Conservation (phyloP, 2,113 vertebrate species). For the Etia nguti region DNA sequence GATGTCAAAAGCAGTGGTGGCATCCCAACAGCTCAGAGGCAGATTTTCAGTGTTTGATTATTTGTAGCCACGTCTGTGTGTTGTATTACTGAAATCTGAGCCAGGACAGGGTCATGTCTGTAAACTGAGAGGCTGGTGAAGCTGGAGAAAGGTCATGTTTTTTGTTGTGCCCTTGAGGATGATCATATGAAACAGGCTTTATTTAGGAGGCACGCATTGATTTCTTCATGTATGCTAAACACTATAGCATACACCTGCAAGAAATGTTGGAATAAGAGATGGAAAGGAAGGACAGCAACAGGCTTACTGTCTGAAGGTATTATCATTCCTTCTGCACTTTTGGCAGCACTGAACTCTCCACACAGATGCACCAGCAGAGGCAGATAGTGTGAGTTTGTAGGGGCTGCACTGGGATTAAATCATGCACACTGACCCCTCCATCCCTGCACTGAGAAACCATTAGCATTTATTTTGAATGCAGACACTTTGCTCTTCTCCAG, state of each 20-base stretch:
- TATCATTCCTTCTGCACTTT: neutral
- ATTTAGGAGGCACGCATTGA: slow-evolving; percentile 39
- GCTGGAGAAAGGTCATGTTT: slow-evolving; percentile 30
- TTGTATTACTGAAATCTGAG: slow-evolving; percentile 54
- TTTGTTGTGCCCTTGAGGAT: slow-evolving; percentile 52
- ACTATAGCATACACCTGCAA: neutral
- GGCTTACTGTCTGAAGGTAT: neutral
- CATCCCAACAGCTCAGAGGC: neutral
- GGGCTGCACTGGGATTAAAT: neutral
- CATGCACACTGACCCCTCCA: neutral
- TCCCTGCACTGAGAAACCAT: neutral
- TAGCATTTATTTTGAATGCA: slow-evolving; percentile 11
- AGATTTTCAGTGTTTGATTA: slow-evolving; percentile 10
- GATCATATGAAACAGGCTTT: slow-evolving; percentile 34
- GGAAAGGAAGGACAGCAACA: neutral
- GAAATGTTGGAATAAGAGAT: neutral
- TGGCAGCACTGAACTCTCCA: neutral
- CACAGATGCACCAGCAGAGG: neutral
- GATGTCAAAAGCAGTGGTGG: neutral
- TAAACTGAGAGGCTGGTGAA: slow-evolving; percentile 45
- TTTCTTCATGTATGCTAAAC: neutral
- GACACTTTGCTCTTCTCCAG: neutral
- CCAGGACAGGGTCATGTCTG: slow-evolving; percentile 33
- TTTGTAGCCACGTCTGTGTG: slow-evolving; percentile 20
- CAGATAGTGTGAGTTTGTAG: neutral